Evolutionary conservation across 2,797 vertebrate genomes (phyloP).

Genomic region (Morelia viridis): DNA sequence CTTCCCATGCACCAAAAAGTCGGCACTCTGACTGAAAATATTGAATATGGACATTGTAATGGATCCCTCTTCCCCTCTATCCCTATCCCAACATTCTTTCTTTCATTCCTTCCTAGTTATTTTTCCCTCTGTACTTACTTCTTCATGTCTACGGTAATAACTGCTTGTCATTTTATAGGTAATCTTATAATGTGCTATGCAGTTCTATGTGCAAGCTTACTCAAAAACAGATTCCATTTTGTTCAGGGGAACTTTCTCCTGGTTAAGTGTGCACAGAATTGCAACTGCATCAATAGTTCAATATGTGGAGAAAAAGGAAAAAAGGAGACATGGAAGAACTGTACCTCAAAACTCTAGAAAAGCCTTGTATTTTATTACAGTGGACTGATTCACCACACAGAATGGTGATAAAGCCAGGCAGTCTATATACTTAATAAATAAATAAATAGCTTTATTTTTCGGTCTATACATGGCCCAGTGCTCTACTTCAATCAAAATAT

Average conservation of each 20-base stretch:
- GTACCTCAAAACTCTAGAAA: neutral
- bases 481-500: neutral
- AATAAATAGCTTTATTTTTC: neutral
- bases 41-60: neutral
- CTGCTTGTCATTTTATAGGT: neutral
- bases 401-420: neutral
- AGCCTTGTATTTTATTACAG: neutral
- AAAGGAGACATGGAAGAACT: neutral
- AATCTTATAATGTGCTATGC: neutral
- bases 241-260: neutral
- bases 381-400: neutral
- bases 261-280: neutral
- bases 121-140: neutral
- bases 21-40: neutral
- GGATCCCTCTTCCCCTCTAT: neutral
- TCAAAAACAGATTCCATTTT: neutral
- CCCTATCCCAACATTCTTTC: neutral
- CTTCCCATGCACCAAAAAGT: neutral
- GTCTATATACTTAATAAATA: too few species aligned
- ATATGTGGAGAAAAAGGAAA: neutral
- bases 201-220: neutral
- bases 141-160: neutral
- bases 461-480: neutral
- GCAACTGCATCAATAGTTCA: neutral
- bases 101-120: neutral